phyloP scores from a whole-genome alignment of 1,140 invertebrate species.

The Pogonus chalceus region DNA sequence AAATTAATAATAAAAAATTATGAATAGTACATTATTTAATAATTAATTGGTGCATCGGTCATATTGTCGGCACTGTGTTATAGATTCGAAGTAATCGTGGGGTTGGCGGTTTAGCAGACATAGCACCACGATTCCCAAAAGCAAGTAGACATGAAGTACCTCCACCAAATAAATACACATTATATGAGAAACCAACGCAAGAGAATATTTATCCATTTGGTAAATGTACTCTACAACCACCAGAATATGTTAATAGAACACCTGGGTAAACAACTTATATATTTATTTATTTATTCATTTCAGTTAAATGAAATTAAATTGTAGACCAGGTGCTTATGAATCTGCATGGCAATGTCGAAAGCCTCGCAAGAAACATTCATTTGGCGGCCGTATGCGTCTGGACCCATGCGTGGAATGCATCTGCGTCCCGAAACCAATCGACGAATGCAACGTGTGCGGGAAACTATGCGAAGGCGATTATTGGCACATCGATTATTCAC shows the following conservation, averaged over 20 bases:
- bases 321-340: slow-evolving; percentile 24
- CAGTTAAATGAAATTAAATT: slow-evolving; percentile 2
- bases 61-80: too few relatives aligned
- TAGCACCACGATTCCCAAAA: not conserved
- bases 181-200: not conserved
- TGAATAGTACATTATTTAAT: not conserved
- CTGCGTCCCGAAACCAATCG: slow-evolving; percentile 20
- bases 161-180: not conserved
- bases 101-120: not conserved
- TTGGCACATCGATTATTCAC: slow-evolving; percentile 22
- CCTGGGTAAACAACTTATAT: not conserved
- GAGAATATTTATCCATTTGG: not conserved
- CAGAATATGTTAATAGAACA: not conserved
- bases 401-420: slow-evolving; percentile 20
- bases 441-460: slow-evolving; percentile 23
- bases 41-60: not conserved
- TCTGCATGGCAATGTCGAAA: slow-evolving; percentile 16
- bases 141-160: not conserved
- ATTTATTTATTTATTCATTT: not conserved
- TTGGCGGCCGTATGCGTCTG: slow-evolving; percentile 17
- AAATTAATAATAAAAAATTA: not conserved
- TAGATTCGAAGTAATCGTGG: not conserved
- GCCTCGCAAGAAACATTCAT: slow-evolving; percentile 18
- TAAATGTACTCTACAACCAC: too few relatives aligned
- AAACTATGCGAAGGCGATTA: slow-evolving; percentile 23